A percentile compares a stretch with the other conserved stretches of the same genome.
phyloP scores from a whole-genome alignment of 2,888 invertebrate genomes.

The Chrysomela aeneicollis region DNA sequence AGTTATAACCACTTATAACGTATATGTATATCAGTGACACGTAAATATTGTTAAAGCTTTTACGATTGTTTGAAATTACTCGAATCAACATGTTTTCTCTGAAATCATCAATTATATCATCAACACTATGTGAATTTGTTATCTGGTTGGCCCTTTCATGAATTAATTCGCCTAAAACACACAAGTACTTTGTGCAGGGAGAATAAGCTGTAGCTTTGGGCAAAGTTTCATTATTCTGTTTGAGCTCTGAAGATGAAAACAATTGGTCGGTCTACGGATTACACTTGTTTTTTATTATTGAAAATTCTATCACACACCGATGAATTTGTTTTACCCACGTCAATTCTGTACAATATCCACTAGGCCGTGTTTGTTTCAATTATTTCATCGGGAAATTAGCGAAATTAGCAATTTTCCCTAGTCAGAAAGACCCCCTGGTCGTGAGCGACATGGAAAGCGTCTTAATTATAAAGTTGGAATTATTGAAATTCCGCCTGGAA shows the following conservation, averaged over 20 bases:
- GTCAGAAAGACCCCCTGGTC: not conserved
- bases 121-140: constrained; percentile 4
- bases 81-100: not conserved
- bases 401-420: not conserved
- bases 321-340: too few relatives aligned
- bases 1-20: too few relatives aligned
- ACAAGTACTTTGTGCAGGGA: not conserved
- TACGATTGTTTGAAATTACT: not conserved
- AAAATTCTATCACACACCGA: too few relatives aligned
- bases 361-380: too few relatives aligned
- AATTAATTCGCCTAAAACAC: constrained; percentile 13
- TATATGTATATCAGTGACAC: too few relatives aligned
- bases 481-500: constrained; percentile 27
- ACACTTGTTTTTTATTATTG: too few relatives aligned
- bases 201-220: not conserved
- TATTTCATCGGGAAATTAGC: too few relatives aligned
- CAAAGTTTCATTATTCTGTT: not conserved
- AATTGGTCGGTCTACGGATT: too few relatives aligned
- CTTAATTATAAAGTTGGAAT: constrained; percentile 31
- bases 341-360: too few relatives aligned
- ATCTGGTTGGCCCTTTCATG: constrained; percentile 12
- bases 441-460: not conserved
- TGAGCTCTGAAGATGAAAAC: not conserved
- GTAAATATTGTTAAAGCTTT: too few relatives aligned
- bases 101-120: not conserved